Evolutionary conservation across 2,113 vertebrate species (phyloP).

Genomic region (human): DNA sequence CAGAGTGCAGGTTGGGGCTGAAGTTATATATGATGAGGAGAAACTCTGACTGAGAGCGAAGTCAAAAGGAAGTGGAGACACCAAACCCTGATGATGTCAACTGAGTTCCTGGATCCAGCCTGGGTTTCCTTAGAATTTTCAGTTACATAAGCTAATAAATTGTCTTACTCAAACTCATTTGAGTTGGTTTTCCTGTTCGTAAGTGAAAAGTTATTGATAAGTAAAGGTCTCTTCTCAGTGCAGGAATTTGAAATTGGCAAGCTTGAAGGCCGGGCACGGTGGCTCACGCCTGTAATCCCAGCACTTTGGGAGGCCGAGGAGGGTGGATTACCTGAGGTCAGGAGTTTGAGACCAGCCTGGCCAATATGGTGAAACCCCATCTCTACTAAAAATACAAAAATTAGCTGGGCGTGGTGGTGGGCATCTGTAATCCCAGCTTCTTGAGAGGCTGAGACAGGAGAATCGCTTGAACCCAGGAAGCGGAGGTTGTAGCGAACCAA

Average conservation of each 20-base stretch:
- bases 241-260: not conserved
- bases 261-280: no score
- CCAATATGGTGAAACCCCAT: no score
- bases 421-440: no score
- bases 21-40: not conserved
- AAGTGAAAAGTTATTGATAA: not conserved
- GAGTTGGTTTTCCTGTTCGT: not conserved
- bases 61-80: not conserved
- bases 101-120: not conserved
- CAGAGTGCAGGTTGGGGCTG: not conserved
- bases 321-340: no score
- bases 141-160: not conserved
- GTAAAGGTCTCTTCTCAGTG: not conserved
- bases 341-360: no score
- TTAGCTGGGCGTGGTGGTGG: no score
- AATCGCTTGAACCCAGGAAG: no score
- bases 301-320: no score
- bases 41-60: not conserved
- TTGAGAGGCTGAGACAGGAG: no score
- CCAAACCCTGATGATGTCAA: not conserved
- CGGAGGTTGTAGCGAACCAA: no score
- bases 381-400: no score
- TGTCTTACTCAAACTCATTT: constrained; percentile 30
- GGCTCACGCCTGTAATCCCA: no score
- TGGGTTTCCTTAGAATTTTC: not conserved